Evolutionary conservation across 2,797 vertebrate genomes (phyloP).

Genomic region (Diplodus sargus): DNA sequence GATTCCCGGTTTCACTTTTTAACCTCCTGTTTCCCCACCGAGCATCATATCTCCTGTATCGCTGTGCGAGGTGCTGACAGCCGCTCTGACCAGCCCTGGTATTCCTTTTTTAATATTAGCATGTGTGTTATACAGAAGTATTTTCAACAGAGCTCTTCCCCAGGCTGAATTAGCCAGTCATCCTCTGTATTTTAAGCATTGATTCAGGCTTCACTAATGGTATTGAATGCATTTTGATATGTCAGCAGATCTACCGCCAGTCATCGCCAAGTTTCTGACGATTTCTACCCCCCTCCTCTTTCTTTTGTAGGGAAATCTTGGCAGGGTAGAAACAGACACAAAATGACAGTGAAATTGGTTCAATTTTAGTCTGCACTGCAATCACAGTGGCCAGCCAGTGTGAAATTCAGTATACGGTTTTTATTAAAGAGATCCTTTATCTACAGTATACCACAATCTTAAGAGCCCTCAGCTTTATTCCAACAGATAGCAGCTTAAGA

Average conservation of each 20-base stretch:
- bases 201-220: constrained; percentile 62
- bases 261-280: constrained; percentile 30
- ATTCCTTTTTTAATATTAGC: background rate
- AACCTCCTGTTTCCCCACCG: constrained; percentile 15
- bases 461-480: constrained; percentile 39
- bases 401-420: constrained; percentile 55
- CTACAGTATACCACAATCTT: constrained; percentile 43
- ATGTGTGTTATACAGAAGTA: constrained; percentile 1
- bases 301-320: constrained; percentile 41
- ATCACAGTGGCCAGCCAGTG: constrained; percentile 64
- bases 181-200: constrained; percentile 49
- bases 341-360: constrained; percentile 66
- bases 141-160: constrained; percentile 27
- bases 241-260: constrained; percentile 58
- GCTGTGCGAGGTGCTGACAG: constrained; percentile 51
- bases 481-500: constrained; percentile 46
- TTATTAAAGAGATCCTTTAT: constrained; percentile 59
- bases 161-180: constrained; percentile 41
- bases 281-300: background rate
- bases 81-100: constrained; percentile 34
- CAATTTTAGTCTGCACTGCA: constrained; percentile 64
- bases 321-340: constrained; percentile 50
- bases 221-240: constrained; percentile 55
- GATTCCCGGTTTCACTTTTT: constrained; percentile 30
- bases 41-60: constrained; percentile 7